These are phyloP conservation scores for Echinops telfairi DNA, from an alignment of 2,113 vertebrate species.

Conservation along the genomic window DNA sequence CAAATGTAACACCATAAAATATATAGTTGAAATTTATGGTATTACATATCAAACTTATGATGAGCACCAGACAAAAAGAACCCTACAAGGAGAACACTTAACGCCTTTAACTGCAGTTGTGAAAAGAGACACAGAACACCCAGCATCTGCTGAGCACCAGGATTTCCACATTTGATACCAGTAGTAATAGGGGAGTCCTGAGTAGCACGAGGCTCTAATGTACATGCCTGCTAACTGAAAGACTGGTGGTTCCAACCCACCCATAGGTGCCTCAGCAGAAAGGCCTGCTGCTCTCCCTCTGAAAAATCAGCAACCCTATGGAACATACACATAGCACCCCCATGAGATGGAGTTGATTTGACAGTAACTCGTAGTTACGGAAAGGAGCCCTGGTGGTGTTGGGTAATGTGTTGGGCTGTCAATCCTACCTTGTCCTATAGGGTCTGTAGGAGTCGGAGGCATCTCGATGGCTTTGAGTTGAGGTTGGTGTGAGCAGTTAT, in stretches of 20 bases:
- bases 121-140: slow-evolving; percentile 40
- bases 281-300: neutral
- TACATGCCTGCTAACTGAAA: neutral
- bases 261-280: neutral
- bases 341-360: too few species aligned
- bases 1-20: slow-evolving; percentile 32
- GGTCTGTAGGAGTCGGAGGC: too few species aligned
- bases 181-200: neutral
- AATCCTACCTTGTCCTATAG: too few species aligned
- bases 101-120: slow-evolving; percentile 65
- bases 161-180: slow-evolving; percentile 58
- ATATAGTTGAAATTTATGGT: slow-evolving; percentile 45
- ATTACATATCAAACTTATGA: neutral
- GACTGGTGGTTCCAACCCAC: neutral
- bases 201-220: neutral
- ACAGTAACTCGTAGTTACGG: too few species aligned
- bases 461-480: too few species aligned
- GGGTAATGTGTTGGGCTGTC: too few species aligned
- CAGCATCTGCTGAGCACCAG: slow-evolving; percentile 31
- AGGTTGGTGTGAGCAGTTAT: too few species aligned
- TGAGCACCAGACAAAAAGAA: slow-evolving; percentile 45
- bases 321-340: too few species aligned
- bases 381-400: too few species aligned
- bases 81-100: neutral
- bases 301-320: neutral